phyloP scores from a whole-genome alignment of 30 jellyfish, hydroid and myxozoan species.

The Chrysaora quinquecirrha region DNA sequence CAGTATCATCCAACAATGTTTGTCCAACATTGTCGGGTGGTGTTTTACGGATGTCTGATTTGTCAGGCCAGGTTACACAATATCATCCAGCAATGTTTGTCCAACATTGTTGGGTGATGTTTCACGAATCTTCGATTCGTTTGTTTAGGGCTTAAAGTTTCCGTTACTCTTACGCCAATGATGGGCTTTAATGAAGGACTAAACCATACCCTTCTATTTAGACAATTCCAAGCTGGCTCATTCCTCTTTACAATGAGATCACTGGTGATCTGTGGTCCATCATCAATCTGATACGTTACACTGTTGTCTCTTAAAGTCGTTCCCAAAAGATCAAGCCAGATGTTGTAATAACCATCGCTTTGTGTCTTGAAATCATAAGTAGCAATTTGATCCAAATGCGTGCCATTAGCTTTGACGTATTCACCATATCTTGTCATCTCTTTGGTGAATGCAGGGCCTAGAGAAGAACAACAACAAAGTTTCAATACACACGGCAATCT shows the following conservation, averaged over 20 bases:
- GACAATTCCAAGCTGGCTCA: slow-evolving; percentile 51
- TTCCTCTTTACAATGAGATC: slow-evolving; percentile 20
- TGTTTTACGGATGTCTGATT: too few species aligned
- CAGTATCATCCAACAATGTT: too few species aligned
- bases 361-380: slow-evolving; percentile 54
- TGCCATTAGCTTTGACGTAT: slow-evolving; percentile 71
- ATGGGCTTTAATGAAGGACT: not conserved
- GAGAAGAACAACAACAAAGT: not conserved
- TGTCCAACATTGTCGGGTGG: too few species aligned
- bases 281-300: slow-evolving; percentile 45
- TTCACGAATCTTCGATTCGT: too few species aligned
- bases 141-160: too few species aligned
- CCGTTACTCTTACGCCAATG: too few species aligned
- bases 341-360: slow-evolving; percentile 39
- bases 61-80: too few species aligned
- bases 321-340: slow-evolving; percentile 81
- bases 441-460: slow-evolving; percentile 75
- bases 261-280: not conserved
- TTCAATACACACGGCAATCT: too few species aligned
- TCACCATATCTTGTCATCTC: slow-evolving; percentile 14
- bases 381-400: slow-evolving; percentile 67
- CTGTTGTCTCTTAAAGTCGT: slow-evolving; percentile 41
- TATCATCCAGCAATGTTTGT: too few species aligned
- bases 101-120: too few species aligned
- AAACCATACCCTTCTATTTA: slow-evolving; percentile 31